Percentiles rank a stretch among this genome's conserved stretches.
Conservation (phyloP, 1,140 invertebrate species). For the Forficula auricularia region DNA sequence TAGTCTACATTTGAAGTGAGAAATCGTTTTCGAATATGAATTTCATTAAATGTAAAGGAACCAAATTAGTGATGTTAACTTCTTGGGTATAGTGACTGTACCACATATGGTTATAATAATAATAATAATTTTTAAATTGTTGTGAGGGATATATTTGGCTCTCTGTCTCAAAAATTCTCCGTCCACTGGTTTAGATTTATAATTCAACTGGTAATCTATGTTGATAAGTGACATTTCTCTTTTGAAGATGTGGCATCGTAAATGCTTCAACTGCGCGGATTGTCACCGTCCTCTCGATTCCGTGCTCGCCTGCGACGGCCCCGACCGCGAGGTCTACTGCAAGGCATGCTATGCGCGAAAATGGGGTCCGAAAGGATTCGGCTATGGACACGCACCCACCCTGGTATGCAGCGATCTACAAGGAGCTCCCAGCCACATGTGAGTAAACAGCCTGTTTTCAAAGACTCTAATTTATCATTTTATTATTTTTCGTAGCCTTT, state of each 20-base stretch:
- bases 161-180: neutral
- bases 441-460: neutral
- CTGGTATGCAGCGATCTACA: slow-evolving; percentile 48
- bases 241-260: slow-evolving; percentile 79
- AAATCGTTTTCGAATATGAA: too few species aligned
- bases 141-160: too few species aligned
- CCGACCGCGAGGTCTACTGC: slow-evolving; percentile 76
- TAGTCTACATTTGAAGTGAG: too few species aligned
- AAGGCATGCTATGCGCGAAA: slow-evolving; percentile 74
- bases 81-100: too few species aligned
- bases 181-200: neutral
- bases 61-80: too few species aligned
- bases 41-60: too few species aligned
- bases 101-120: too few species aligned
- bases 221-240: slow-evolving; percentile 7
- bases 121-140: too few species aligned
- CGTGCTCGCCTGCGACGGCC: slow-evolving; percentile 71
- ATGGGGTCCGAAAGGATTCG: slow-evolving; percentile 80
- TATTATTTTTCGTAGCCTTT: neutral
- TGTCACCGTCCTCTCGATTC: slow-evolving; percentile 91
- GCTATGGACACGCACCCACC: slow-evolving; percentile 70
- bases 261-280: slow-evolving; percentile 78
- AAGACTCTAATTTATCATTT: neutral
- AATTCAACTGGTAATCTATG: neutral
- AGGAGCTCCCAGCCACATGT: neutral